Evolutionary conservation across 2,888 invertebrate genomes (phyloP).

Genomic region (Calameuta filiformis): DNA sequence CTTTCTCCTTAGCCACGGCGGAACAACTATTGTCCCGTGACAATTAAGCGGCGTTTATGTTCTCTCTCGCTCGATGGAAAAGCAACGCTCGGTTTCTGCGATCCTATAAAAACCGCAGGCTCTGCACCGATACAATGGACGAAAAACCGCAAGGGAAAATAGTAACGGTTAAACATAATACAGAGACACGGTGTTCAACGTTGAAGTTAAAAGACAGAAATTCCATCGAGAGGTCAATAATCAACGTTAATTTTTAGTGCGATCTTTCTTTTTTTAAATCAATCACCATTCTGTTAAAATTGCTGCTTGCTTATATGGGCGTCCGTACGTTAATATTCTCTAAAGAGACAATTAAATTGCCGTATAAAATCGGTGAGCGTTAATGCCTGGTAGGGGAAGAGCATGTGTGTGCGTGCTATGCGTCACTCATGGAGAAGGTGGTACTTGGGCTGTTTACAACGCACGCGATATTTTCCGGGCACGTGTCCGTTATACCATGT

Average conservation of each 20-base stretch:
- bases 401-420: background rate
- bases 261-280: background rate
- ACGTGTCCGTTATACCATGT: background rate
- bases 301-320: background rate
- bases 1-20: slow-evolving; percentile 55
- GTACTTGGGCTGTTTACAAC: background rate
- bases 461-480: background rate
- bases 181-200: background rate
- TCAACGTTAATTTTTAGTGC: background rate
- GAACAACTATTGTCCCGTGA: slow-evolving; percentile 43
- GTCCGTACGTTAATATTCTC: background rate
- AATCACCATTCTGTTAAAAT: background rate
- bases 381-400: background rate
- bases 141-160: background rate
- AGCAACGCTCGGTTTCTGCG: background rate
- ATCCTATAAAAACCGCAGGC: background rate
- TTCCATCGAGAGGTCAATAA: background rate
- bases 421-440: background rate
- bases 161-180: background rate
- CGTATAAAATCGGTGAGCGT: background rate
- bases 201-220: background rate
- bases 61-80: background rate
- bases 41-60: background rate
- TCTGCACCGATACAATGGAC: background rate
- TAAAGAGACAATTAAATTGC: slow-evolving; percentile 14